phyloP scores from a whole-genome alignment of 2,888 invertebrate species.

The Rhagonycha fulva region DNA sequence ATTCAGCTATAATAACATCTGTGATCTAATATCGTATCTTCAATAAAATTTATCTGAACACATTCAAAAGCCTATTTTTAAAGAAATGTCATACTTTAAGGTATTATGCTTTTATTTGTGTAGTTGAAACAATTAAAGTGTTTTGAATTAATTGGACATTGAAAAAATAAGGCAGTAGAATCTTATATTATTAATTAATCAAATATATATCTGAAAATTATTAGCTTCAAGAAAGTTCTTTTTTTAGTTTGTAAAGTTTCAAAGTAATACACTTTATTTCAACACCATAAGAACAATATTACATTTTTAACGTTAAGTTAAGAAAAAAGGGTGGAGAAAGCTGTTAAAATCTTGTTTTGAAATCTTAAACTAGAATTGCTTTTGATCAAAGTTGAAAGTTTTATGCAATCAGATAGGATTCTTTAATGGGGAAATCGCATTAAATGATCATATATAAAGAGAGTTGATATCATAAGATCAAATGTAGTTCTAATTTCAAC shows the following conservation, averaged over 20 bases:
- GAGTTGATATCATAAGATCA: conserved; percentile 3
- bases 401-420: conserved; percentile 12
- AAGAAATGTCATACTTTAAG: background rate
- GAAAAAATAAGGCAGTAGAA: background rate
- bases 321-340: background rate
- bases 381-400: conserved; percentile 19
- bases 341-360: background rate
- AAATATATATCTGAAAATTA: no score
- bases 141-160: background rate
- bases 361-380: background rate
- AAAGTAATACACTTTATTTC: background rate
- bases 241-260: background rate
- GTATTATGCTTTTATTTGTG: background rate
- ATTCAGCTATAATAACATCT: background rate
- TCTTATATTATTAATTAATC: no score
- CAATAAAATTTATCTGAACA: background rate
- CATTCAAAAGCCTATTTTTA: background rate
- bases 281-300: background rate
- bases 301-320: background rate
- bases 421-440: conserved; percentile 15
- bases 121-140: no score
- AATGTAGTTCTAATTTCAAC: conserved; percentile 9
- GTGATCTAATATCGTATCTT: background rate
- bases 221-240: background rate
- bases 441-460: conserved; percentile 11